Evolutionary conservation across 2,797 vertebrate genomes (phyloP).

Genomic region (Phylloscopus collybita): DNA sequence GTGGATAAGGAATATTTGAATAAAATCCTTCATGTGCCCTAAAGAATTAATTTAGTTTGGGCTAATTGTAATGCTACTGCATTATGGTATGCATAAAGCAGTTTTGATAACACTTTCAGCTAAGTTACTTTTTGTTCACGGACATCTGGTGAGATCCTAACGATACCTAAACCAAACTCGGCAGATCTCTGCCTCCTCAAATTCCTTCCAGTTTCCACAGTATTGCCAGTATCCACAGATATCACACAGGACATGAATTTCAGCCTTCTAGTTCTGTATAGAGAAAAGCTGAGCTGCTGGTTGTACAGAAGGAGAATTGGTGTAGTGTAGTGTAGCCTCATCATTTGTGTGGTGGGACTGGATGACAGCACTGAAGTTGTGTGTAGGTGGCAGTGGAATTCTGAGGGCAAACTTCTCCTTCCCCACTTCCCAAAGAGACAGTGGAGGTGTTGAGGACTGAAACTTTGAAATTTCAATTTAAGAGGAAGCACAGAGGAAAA

Average conservation of each 20-base stretch:
- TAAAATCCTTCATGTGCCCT: background rate
- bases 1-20: background rate
- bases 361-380: background rate
- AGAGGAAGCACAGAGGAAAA: background rate
- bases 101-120: background rate
- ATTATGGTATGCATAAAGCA: background rate
- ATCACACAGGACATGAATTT: background rate
- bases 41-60: background rate
- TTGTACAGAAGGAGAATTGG: background rate
- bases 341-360: background rate
- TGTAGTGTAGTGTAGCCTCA: rapidly evolving
- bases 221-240: background rate
- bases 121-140: background rate
- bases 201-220: background rate
- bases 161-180: background rate
- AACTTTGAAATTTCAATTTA: background rate
- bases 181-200: background rate
- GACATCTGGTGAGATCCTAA: background rate
- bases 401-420: background rate
- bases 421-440: background rate
- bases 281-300: background rate
- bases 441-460: background rate
- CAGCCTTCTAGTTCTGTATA: background rate
- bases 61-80: background rate
- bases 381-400: background rate